Evolutionary conservation across 2,797 vertebrate genomes (phyloP).

Genomic region (Odontamblyopus rebecca): DNA sequence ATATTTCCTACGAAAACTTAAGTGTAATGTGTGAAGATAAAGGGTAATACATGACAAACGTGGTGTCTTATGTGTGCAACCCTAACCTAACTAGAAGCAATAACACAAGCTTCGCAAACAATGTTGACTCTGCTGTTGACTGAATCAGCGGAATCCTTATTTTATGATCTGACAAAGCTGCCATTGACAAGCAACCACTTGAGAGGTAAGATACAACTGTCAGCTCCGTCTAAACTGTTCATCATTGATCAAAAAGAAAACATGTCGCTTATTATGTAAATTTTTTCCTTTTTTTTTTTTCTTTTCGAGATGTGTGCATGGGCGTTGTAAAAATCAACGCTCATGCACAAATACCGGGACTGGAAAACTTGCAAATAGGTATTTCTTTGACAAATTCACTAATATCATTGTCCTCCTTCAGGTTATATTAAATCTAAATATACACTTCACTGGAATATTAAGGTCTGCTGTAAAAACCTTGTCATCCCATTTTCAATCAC

Average conservation of each 20-base stretch:
- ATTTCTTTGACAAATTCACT: neutral
- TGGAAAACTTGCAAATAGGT: neutral
- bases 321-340: neutral
- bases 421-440: neutral
- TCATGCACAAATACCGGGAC: no score
- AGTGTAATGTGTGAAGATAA: neutral
- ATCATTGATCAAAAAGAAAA: neutral
- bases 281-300: no score
- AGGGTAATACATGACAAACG: neutral
- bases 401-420: no score
- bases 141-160: neutral
- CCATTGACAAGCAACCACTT: no score
- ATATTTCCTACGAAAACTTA: conserved; percentile 28
- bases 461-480: neutral
- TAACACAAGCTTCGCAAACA: neutral
- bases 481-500: conserved; percentile 10
- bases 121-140: neutral
- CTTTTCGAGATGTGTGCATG: neutral
- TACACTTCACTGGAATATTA: neutral
- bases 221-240: no score
- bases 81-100: neutral
- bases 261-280: no score
- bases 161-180: no score
- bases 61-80: neutral
- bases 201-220: neutral